A percentile compares a stretch with the other conserved stretches of the same genome.
Evolutionary conservation across 2,888 invertebrate species (phyloP).

Genomic region (Pandemis cinnamomeana): DNA sequence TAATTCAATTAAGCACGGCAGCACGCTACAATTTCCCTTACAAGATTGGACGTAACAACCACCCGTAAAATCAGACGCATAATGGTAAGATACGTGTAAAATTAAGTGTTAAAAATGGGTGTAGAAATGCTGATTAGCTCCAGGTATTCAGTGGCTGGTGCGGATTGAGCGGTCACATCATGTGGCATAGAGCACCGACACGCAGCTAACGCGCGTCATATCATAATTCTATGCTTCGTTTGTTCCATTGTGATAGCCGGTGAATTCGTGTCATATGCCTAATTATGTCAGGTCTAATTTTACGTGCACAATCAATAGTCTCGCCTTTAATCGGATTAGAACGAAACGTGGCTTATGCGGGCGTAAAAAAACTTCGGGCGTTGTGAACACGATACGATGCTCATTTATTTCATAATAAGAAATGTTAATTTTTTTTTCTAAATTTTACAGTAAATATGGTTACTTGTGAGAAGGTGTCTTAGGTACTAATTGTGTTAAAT

Average conservation of each 20-base stretch:
- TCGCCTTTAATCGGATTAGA: conserved; percentile 59
- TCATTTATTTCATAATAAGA: not conserved
- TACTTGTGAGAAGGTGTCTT: too few species aligned
- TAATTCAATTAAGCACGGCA: conserved; percentile 37
- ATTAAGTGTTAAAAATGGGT: conserved; percentile 84
- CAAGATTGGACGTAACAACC: conserved; percentile 48
- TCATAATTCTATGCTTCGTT: conserved; percentile 80
- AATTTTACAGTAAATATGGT: not conserved
- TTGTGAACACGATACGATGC: conserved; percentile 3
- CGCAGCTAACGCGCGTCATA: conserved; percentile 77
- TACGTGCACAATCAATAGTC: conserved; percentile 71
- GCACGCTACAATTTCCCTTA: conserved; percentile 37
- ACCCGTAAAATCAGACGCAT: conserved; percentile 76
- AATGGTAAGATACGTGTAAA: conserved; percentile 82
- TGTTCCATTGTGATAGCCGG: conserved; percentile 78
- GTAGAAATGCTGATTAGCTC: conserved; percentile 83
- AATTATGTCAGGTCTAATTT: conserved; percentile 78
- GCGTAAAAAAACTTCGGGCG: conserved; percentile 11
- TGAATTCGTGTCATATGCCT: conserved; percentile 82
- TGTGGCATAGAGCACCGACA: conserved; percentile 63
- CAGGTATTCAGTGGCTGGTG: conserved; percentile 78
- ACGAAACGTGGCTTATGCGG: conserved; percentile 37
- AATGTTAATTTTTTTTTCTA: not conserved
- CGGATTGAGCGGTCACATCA: conserved; percentile 79
- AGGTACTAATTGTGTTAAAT: too few species aligned